phyloP scores from a whole-genome alignment of 2,113 vertebrate species.

The Rhombomys opimus region DNA sequence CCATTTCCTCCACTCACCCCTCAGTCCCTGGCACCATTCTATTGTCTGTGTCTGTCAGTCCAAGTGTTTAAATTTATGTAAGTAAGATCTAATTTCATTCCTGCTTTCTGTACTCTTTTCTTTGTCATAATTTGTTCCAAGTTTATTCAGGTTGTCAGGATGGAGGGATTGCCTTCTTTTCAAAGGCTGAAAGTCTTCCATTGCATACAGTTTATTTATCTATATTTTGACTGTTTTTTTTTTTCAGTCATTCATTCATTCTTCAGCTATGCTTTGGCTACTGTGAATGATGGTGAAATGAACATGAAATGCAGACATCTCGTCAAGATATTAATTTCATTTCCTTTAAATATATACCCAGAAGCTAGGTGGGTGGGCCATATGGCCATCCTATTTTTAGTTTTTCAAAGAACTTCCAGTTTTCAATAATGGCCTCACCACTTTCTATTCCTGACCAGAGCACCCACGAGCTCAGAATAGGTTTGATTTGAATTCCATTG shows the following conservation, averaged over 20 bases:
- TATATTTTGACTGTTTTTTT: neutral
- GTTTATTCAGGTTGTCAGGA: neutral
- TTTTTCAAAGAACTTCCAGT: neutral
- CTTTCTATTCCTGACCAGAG: neutral
- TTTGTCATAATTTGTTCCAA: neutral
- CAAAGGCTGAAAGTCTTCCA: neutral
- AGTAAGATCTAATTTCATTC: neutral
- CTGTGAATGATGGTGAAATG: neutral
- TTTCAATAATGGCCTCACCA: neutral
- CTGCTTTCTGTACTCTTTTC: neutral
- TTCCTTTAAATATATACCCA: neutral
- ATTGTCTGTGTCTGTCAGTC: neutral
- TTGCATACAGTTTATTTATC: neutral
- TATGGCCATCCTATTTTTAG: neutral
- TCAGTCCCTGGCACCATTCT: neutral
- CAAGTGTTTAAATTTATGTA: neutral
- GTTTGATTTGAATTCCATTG: neutral
- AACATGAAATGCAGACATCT: neutral
- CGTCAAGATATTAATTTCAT: neutral
- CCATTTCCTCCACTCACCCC: neutral
- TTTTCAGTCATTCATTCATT: neutral
- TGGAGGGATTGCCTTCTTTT: neutral
- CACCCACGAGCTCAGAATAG: neutral
- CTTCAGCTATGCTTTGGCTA: neutral
- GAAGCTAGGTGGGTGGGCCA: neutral